Conservation (phyloP, 2,113 vertebrate genomes). For the Excalfactoria chinensis region DNA sequence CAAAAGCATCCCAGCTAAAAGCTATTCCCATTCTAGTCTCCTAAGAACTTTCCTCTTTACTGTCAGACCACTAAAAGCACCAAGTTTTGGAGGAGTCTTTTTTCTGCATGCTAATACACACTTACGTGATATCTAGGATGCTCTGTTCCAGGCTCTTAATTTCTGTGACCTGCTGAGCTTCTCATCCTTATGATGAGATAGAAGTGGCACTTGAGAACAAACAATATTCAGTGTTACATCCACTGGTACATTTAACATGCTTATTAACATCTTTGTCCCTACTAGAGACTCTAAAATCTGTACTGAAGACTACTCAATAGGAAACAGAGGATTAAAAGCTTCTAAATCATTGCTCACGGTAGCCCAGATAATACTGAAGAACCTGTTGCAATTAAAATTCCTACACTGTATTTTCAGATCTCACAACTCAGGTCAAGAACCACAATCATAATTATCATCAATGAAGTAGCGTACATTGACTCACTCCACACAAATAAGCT, state of each 20-base stretch:
- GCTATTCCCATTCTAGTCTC: background rate
- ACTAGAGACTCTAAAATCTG: background rate
- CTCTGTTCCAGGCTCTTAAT: background rate
- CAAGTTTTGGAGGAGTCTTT: background rate
- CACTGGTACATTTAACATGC: accelerated
- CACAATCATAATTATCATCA: background rate
- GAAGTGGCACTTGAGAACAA: background rate
- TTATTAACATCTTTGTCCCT: background rate
- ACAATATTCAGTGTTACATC: background rate
- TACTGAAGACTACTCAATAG: background rate
- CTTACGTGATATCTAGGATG: background rate
- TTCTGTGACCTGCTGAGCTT: background rate
- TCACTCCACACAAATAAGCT: conserved; percentile 14
- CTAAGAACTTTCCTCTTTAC: background rate
- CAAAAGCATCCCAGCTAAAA: background rate
- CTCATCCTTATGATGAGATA: background rate
- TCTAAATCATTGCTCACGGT: background rate
- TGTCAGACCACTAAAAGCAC: background rate
- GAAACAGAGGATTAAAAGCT: background rate
- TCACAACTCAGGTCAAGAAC: background rate
- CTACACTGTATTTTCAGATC: background rate
- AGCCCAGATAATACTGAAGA: background rate
- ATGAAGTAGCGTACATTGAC: background rate
- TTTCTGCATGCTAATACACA: background rate
- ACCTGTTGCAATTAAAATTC: conserved; percentile 16